These are phyloP conservation scores for Hermaeophaga mercurialis DNA, from an alignment of 2,888 invertebrate genomes.

Conservation along the genomic window DNA sequence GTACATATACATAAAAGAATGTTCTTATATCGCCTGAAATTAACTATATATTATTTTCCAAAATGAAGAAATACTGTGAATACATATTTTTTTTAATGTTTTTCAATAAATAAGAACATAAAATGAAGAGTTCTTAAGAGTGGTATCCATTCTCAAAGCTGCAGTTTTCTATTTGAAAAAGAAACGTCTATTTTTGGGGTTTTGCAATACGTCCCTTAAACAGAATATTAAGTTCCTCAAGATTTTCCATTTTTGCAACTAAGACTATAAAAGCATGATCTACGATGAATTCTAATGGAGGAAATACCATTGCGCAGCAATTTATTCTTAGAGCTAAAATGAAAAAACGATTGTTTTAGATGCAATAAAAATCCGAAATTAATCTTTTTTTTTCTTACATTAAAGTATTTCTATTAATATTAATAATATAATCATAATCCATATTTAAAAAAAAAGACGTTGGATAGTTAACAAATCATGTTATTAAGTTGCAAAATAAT, in stretches of 20 bases:
- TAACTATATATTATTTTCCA: too few relatives aligned
- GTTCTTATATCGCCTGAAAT: too few relatives aligned
- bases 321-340: background rate
- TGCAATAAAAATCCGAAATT: too few relatives aligned
- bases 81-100: background rate
- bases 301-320: too few relatives aligned
- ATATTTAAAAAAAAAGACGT: too few relatives aligned
- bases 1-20: too few relatives aligned
- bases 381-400: too few relatives aligned
- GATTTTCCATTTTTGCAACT: background rate
- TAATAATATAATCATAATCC: too few relatives aligned
- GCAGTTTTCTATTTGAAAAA: background rate
- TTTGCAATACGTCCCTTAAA: constrained; percentile 6
- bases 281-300: constrained; percentile 5
- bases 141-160: background rate
- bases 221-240: background rate
- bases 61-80: background rate
- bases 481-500: too few relatives aligned
- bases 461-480: too few relatives aligned
- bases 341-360: background rate
- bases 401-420: too few relatives aligned
- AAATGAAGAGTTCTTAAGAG: background rate
- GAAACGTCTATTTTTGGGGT: background rate
- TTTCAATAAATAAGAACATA: background rate
- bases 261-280: constrained; percentile 4